Conservation (phyloP, 53 echinoderm and acorn worm genomes). For the Mesocentrotus franciscanus region DNA sequence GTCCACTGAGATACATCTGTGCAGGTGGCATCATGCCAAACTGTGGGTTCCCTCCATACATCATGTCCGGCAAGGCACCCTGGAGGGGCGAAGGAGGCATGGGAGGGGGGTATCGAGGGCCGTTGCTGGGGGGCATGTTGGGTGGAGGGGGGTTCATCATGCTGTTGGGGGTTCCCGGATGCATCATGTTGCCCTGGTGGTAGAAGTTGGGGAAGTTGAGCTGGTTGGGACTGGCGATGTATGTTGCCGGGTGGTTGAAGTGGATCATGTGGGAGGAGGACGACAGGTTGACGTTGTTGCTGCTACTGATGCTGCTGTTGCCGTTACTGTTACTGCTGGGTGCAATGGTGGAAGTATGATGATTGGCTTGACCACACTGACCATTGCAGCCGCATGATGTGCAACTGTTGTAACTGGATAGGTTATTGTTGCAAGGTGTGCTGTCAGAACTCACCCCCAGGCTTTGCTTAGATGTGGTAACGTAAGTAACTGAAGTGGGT, state of each 20-base stretch:
- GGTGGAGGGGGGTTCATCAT: conserved; percentile 64
- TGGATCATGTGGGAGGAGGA: conserved; percentile 68
- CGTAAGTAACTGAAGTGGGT: conserved; percentile 83
- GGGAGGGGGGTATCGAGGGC: conserved; percentile 61
- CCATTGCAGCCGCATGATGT: conserved; percentile 85
- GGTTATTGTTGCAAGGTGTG: conserved; percentile 77
- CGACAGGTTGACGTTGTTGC: conserved; percentile 6
- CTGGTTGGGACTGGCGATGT: conserved; percentile 69
- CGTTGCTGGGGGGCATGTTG: conserved; percentile 55
- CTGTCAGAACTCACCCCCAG: conserved; percentile 56
- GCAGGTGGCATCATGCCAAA: conserved; percentile 75
- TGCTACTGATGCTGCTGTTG: conserved; percentile 45
- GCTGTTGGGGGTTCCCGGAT: conserved; percentile 72
- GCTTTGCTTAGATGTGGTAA: conserved; percentile 72
- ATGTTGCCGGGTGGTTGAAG: conserved; percentile 62
- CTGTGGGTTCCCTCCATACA: conserved; percentile 67
- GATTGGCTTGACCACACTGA: conserved; percentile 77
- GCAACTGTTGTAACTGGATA: conserved; percentile 70
- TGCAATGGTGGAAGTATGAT: conserved; percentile 70
- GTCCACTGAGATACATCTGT: conserved; percentile 79
- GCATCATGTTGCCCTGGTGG: conserved; percentile 67
- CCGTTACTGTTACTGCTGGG: conserved; percentile 39
- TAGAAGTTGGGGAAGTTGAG: conserved; percentile 87
- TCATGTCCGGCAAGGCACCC: conserved; percentile 71
- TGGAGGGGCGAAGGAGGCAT: conserved; percentile 71